Evolutionary conservation across 2,797 vertebrate genomes (phyloP), one percentile per base, ranked within the genome.

Genomic region (Chloroceryle inda): DNA sequence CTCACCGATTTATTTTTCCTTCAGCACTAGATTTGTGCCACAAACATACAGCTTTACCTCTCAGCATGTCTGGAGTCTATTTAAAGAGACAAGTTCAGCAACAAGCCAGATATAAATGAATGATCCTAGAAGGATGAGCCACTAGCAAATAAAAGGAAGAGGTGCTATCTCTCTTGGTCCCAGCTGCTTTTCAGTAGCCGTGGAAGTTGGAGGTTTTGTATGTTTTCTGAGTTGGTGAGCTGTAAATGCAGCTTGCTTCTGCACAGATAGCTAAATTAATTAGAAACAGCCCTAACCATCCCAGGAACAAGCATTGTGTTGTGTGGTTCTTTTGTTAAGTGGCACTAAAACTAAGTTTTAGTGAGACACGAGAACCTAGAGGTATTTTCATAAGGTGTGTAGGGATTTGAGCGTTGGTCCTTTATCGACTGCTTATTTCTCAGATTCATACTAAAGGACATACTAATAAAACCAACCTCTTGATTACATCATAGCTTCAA

Each of bases 1-100:
- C 92, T 88, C 68, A 85, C 5, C 9, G 33, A 52, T 77, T 87
- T 85, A 91, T 89, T 94, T 63, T 89, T 95, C 63, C 31, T 92
- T 63, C 33, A 67, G 47, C 44, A 5, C 81, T 94, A 80, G 91
- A 89, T n/a, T 29, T 16, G 50, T 94, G 91, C 94, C 78, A 85
- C 71, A 91, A 76, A 59, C 59, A 62, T 56, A 67, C 26, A 82
- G 78, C 71, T 96, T 89, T 91, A 47, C 35, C 89, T 76, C 87
- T 76, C 71, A 73, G 67, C 71, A 29, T 59, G 42, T 82, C 74
- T 2, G 11, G 59, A 93, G 27, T 31, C 24, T n/a, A 11, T 33
- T 91, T 94, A 91, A 89, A 94, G 78, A 42, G 15, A 63, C 59
- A 80, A 67, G 44, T 82, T 89, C 84, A 91, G 49, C 55, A 53